Evolutionary conservation across 1,140 invertebrate species (phyloP).

Genomic region (Drosophila albomicans): DNA sequence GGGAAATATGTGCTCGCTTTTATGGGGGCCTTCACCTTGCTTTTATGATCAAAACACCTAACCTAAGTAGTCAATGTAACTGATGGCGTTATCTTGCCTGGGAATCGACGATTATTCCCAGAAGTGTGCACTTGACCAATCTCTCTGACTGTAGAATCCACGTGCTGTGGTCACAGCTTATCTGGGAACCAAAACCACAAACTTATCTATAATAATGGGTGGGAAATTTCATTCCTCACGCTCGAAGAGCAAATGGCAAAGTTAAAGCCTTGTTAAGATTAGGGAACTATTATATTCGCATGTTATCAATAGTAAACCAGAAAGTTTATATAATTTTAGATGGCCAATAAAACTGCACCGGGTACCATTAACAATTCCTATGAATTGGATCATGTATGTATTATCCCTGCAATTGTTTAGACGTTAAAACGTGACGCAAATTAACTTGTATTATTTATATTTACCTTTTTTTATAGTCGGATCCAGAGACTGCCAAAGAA

Average conservation of each 20-base stretch:
- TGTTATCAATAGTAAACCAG: slow-evolving; percentile 17
- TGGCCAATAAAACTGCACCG: slow-evolving; percentile 45
- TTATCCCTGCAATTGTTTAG: neutral
- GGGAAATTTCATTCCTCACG: neutral
- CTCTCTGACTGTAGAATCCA: slow-evolving; percentile 5
- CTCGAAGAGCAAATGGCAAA: neutral
- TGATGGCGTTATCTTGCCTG: neutral
- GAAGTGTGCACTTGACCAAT: neutral
- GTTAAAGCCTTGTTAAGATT: neutral
- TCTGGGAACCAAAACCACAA: neutral
- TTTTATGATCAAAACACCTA: neutral
- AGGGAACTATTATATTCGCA: slow-evolving; percentile 10
- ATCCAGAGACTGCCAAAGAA: slow-evolving; percentile 1
- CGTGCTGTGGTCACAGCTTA: slow-evolving; percentile 20
- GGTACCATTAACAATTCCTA: slow-evolving; percentile 56
- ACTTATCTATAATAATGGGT: neutral
- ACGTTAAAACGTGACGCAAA: neutral
- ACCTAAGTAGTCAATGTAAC: neutral
- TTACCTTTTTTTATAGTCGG: slow-evolving; percentile 6
- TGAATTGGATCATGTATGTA: slow-evolving; percentile 66
- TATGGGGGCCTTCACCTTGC: slow-evolving; percentile 4
- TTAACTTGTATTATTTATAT: neutral
- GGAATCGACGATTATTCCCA: neutral
- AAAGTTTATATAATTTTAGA: slow-evolving; percentile 52
- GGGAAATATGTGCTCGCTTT: slow-evolving; percentile 7